Conservation (phyloP, 2,888 invertebrate species). For the Graphium colonna region DNA sequence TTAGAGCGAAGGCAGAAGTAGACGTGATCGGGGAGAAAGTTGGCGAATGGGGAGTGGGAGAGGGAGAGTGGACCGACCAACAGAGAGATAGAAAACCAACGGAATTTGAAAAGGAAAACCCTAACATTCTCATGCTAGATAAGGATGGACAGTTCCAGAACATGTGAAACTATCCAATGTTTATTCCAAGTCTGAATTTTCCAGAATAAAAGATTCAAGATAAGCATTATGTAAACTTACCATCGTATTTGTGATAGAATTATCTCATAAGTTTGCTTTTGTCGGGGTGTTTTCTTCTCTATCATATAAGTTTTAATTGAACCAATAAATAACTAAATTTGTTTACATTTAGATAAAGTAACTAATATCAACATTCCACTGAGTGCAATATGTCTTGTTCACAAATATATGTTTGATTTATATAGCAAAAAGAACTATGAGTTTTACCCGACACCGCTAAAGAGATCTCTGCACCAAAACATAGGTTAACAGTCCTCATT, state of each 20-base stretch:
- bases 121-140: constrained; percentile 87
- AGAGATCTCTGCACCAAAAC: neutral
- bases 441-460: no score
- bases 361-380: neutral
- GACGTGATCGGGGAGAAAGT: constrained; percentile 86
- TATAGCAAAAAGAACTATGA: no score
- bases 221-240: neutral
- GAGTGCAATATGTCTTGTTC: neutral
- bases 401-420: neutral
- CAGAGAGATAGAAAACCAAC: constrained; percentile 85
- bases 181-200: no score
- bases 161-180: no score
- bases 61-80: constrained; percentile 87
- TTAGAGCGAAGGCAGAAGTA: constrained; percentile 82
- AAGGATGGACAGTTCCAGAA: constrained; percentile 87
- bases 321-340: neutral
- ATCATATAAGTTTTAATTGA: neutral
- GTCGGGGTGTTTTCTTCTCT: neutral
- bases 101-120: constrained; percentile 88
- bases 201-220: neutral
- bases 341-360: neutral
- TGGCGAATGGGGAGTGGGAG: constrained; percentile 85
- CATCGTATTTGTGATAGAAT: neutral
- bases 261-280: neutral
- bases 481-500: neutral